Evolutionary conservation across 92 coral and sea anemone species (phyloP).

Genomic region (Bergia sp.): DNA sequence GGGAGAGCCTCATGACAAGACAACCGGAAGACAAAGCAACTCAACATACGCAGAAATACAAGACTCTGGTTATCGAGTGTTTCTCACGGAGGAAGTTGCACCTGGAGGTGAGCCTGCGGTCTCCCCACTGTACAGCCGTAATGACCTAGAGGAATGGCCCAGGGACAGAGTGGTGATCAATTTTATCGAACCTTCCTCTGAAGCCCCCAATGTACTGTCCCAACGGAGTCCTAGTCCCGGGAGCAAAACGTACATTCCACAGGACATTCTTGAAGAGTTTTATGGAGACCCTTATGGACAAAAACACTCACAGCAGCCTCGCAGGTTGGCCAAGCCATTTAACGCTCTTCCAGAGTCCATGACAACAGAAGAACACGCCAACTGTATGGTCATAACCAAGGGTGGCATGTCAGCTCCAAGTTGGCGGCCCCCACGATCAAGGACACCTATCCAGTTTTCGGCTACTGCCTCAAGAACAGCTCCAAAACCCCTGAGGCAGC

Average conservation of each 20-base stretch:
- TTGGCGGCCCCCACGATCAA: conserved; percentile 85
- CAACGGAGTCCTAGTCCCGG: conserved; percentile 84
- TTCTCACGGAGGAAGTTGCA: conserved; percentile 66
- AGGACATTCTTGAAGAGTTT: conserved; percentile 77
- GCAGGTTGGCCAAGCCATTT: conserved; percentile 5
- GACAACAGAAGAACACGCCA: conserved; percentile 40
- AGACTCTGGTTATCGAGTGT: conserved; percentile 62
- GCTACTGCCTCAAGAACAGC: conserved; percentile 77
- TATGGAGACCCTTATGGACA: conserved; percentile 72
- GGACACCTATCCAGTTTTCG: conserved; percentile 80
- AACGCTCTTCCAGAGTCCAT: conserved; percentile 41
- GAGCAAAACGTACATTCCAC: conserved; percentile 77
- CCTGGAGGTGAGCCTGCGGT: conserved; percentile 47
- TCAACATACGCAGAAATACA: neutral
- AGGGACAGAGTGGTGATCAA: conserved; percentile 60
- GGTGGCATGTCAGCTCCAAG: conserved; percentile 68
- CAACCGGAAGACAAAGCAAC: neutral
- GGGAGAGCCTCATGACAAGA: neutral
- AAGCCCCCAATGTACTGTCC: conserved; percentile 28
- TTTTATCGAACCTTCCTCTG: conserved; percentile 49
- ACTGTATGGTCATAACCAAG: conserved; percentile 48
- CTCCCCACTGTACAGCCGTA: conserved; percentile 37
- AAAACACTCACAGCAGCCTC: neutral
- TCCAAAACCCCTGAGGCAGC: conserved; percentile 80
- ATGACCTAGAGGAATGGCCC: conserved; percentile 60